Evolutionary conservation across 64 coral and sea anemone genomes (phyloP), one percentile per base, ranked within the genome.

Genomic region (Montipora sp.): DNA sequence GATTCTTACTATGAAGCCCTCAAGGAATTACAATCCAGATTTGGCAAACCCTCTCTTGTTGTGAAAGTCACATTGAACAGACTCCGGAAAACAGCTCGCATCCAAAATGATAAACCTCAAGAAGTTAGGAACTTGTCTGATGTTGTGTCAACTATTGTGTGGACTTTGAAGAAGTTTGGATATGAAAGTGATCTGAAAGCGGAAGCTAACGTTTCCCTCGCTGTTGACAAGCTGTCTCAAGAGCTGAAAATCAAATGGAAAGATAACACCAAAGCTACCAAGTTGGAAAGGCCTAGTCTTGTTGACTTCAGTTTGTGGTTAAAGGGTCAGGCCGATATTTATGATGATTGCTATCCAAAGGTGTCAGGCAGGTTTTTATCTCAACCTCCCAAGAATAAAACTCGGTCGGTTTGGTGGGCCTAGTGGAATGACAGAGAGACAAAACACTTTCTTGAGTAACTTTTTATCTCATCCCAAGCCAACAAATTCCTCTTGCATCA

Each of bases 11-110:
- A 55, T 55, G 51, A 55, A 55, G 51, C 87, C 5, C 46, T 89
- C 51, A 44, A 89, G 11, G 87, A 89, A 89, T 7, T 89, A 15
- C 74, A 89, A 61, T 61, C 4, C 1, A 89, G 75, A 89, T 55
- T 89, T 89, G 87, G 87, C 19, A 89, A 89, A 65, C 75, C 87
- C 11, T 77, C 71, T 60, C 59, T 89, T 55, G 53, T 89, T 61
- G 53, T 55, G 11, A 59, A 89, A 77, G 74, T 65, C 10, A 76
- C 75, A 15, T 22, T 89, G 9, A 9, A 65, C 43, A 89, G 59
- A 78, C 20, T 89, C 2, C 57, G 87, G 45, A 89, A 71, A 73
- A 53, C 83, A 48, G 8, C 5, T n/a, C 83, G 75, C 2, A 0
- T 76, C 47, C 71, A 89, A 63, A 77, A 79, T 76, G 75, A 78